phyloP scores from a whole-genome alignment of 2,888 invertebrate species.

The Amiota communis region DNA sequence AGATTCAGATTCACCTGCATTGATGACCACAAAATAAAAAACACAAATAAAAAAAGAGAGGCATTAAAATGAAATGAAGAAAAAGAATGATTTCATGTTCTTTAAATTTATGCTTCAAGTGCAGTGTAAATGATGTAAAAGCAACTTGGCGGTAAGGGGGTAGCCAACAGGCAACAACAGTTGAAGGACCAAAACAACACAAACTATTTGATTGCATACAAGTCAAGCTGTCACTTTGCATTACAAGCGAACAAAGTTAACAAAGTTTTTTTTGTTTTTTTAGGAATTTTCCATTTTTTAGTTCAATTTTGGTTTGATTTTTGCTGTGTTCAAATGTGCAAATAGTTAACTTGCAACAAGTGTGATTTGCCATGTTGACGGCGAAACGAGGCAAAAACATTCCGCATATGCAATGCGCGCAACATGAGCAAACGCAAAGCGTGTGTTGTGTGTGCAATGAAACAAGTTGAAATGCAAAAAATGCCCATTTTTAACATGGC shows the following conservation, averaged over 20 bases:
- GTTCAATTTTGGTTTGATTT: slow-evolving; percentile 31
- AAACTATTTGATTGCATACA: slow-evolving; percentile 64
- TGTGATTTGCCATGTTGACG: slow-evolving; percentile 27
- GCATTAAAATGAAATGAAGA: background rate
- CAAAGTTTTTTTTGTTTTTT: slow-evolving; percentile 31
- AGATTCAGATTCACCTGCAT: slow-evolving; percentile 16
- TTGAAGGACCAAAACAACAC: slow-evolving; percentile 37
- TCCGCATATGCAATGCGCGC: too few relatives aligned
- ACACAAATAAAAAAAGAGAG: background rate
- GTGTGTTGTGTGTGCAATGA: background rate
- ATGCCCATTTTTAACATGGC: slow-evolving; percentile 12
- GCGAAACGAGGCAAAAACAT: background rate
- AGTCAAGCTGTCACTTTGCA: slow-evolving; percentile 63
- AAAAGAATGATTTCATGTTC: slow-evolving; percentile 55
- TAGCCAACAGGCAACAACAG: slow-evolving; percentile 7
- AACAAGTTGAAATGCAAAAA: slow-evolving; percentile 6
- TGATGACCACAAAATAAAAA: background rate
- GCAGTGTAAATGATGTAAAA: slow-evolving; percentile 31
- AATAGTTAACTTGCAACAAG: slow-evolving; percentile 22
- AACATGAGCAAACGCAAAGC: background rate
- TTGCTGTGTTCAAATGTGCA: slow-evolving; percentile 26
- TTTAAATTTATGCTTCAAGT: slow-evolving; percentile 57
- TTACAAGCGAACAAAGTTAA: slow-evolving; percentile 41
- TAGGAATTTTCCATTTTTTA: background rate
- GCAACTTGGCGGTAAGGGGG: background rate